A percentile compares a stretch with the other conserved stretches of the same genome.
Conservation (phyloP, 2,797 vertebrate genomes). For the Pelochelys cantorii region DNA sequence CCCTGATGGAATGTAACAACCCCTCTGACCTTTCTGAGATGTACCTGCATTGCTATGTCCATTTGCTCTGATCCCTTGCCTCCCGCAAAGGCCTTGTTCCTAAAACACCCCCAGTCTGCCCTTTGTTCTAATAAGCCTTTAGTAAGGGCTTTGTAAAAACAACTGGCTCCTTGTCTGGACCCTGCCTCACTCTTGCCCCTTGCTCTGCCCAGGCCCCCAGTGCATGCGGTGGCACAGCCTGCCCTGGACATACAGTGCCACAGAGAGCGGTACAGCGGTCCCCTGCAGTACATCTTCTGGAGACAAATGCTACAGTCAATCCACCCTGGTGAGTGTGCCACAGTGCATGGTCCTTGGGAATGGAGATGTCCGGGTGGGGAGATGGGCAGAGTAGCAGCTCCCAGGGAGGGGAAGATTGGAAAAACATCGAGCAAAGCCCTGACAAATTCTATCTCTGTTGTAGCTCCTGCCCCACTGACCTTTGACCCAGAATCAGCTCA, state of each 20-base stretch:
- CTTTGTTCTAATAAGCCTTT: not conserved
- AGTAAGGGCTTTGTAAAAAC: not conserved
- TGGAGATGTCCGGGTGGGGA: not conserved
- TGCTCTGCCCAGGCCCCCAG: conserved; percentile 41
- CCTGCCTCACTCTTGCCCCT: not conserved
- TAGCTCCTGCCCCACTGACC: conserved; percentile 84
- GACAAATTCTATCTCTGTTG: not conserved
- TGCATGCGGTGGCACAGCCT: conserved; percentile 58
- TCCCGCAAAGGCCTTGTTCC: not conserved
- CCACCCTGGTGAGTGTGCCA: conserved; percentile 78
- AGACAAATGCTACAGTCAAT: conserved; percentile 85
- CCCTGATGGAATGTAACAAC: not conserved
- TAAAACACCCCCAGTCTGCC: not conserved
- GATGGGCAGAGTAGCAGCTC: fast-evolving
- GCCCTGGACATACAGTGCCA: conserved; percentile 78
- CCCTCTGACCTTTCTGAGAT: not conserved
- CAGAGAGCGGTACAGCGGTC: conserved; percentile 80
- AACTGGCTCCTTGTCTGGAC: fast-evolving
- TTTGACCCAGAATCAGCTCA: conserved; percentile 88
- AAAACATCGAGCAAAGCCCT: fast-evolving
- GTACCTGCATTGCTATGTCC: no score
- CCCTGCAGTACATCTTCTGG: conserved; percentile 89
- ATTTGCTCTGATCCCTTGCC: not conserved
- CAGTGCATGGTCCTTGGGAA: fast-evolving
- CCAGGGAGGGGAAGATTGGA: fast-evolving